These are phyloP conservation scores for Eulacestoma nigropectus DNA, from an alignment of 2,113 vertebrate species.

Conservation along the genomic window DNA sequence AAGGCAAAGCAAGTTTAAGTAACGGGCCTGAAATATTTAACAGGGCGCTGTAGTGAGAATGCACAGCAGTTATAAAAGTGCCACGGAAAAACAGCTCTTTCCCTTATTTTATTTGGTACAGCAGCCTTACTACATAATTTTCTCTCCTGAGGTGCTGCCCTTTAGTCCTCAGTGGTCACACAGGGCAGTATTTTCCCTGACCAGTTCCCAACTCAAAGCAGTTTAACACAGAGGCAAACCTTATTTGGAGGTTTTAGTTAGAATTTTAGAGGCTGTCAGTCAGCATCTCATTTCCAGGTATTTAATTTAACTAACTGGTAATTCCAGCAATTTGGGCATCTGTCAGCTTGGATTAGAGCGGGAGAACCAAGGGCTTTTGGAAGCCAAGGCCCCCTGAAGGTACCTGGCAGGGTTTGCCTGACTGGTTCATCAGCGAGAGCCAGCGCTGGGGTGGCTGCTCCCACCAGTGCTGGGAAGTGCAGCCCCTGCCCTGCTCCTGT, in stretches of 20 bases:
- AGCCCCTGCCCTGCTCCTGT: background rate
- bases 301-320: background rate
- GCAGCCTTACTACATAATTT: background rate
- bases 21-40: background rate
- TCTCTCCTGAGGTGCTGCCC: background rate
- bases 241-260: rapidly evolving
- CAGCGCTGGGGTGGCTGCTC: background rate
- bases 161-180: background rate
- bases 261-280: background rate
- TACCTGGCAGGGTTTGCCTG: background rate
- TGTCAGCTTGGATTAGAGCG: constrained; percentile 55
- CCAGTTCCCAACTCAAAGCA: background rate
- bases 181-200: background rate
- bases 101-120: background rate
- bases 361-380: background rate
- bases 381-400: background rate
- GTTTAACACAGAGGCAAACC: background rate
- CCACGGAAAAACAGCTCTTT: background rate
- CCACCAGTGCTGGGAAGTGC: rapidly evolving
- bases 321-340: constrained; percentile 48
- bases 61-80: background rate
- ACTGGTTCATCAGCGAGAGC: background rate
- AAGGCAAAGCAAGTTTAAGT: background rate
- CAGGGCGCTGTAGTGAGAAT: background rate
- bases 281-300: background rate